phyloP scores from a whole-genome alignment of 1,140 invertebrate species.

The Gonioctena quinquepunctata region DNA sequence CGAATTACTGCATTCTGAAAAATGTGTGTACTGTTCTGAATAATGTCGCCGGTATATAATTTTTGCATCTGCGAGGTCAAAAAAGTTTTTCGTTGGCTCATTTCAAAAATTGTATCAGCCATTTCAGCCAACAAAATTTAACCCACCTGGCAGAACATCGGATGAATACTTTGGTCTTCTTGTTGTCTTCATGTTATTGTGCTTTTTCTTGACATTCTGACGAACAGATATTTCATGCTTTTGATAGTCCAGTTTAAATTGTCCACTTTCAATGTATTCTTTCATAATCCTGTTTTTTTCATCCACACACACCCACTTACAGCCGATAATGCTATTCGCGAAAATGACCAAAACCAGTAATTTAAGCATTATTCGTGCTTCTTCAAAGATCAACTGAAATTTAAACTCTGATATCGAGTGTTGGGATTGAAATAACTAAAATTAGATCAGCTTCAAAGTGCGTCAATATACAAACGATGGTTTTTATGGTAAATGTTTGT shows the following conservation, averaged over 20 bases:
- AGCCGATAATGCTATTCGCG: neutral
- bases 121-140: too few species aligned
- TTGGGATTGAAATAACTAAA: neutral
- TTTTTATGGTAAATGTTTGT: neutral
- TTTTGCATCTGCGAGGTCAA: too few species aligned
- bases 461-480: neutral
- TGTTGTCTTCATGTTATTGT: neutral
- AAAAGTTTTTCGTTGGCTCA: too few species aligned
- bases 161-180: neutral
- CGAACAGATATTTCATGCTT: neutral
- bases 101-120: too few species aligned
- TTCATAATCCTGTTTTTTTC: neutral
- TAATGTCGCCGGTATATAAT: too few species aligned
- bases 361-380: neutral
- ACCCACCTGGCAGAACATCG: neutral
- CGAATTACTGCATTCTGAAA: too few species aligned
- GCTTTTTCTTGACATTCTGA: neutral
- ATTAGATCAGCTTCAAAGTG: neutral
- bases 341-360: neutral
- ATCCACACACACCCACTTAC: conserved; percentile 5
- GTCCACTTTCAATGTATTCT: neutral
- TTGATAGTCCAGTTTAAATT: neutral
- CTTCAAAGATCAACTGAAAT: neutral
- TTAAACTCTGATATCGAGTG: neutral
- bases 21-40: too few species aligned